These are phyloP conservation scores for Smittia aterrima DNA, from an alignment of 2,888 invertebrate genomes.

Conservation along the genomic window DNA sequence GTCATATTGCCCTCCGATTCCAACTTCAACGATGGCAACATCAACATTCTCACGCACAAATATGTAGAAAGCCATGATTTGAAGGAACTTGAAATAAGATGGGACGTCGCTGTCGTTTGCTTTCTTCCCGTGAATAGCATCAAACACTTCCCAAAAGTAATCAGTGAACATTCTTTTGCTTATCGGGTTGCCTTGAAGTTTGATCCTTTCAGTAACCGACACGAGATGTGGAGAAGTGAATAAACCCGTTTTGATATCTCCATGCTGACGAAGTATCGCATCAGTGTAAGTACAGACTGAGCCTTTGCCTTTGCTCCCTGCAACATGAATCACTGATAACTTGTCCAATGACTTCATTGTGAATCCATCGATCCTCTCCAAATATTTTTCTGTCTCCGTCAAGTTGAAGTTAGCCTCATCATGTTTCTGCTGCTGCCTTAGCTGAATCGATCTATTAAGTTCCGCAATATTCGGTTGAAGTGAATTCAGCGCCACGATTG, in stretches of 20 bases:
- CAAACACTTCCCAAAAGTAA: conserved; percentile 81
- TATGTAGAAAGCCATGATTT: conserved; percentile 84
- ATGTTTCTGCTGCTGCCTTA: conserved; percentile 43
- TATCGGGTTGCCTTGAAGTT: conserved; percentile 80
- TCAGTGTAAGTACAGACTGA: conserved; percentile 91
- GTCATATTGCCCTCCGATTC: conserved; percentile 93
- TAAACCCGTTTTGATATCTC: conserved; percentile 85
- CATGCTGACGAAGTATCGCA: conserved; percentile 78
- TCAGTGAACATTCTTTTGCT: conserved; percentile 68
- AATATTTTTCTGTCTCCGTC: conserved; percentile 59
- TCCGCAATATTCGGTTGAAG: conserved; percentile 71
- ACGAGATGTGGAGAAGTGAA: conserved; percentile 95
- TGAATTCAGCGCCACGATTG: conserved; percentile 65
- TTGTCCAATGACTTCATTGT: conserved; percentile 64
- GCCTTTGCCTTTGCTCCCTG: conserved; percentile 96
- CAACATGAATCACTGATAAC: conserved; percentile 87
- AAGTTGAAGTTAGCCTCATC: conserved; percentile 53
- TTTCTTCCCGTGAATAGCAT: conserved; percentile 58
- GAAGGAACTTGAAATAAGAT: conserved; percentile 91
- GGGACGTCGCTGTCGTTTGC: conserved; percentile 74
- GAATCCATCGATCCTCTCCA: conserved; percentile 62
- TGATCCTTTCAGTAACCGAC: conserved; percentile 86
- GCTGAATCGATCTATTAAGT: conserved; percentile 55
- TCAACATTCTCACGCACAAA: conserved; percentile 84
- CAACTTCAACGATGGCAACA: conserved; percentile 93